Evolutionary conservation across 2,113 vertebrate species (phyloP), one percentile per base, ranked within the genome.

Genomic region (Boulengeromyrus knoepffleri): DNA sequence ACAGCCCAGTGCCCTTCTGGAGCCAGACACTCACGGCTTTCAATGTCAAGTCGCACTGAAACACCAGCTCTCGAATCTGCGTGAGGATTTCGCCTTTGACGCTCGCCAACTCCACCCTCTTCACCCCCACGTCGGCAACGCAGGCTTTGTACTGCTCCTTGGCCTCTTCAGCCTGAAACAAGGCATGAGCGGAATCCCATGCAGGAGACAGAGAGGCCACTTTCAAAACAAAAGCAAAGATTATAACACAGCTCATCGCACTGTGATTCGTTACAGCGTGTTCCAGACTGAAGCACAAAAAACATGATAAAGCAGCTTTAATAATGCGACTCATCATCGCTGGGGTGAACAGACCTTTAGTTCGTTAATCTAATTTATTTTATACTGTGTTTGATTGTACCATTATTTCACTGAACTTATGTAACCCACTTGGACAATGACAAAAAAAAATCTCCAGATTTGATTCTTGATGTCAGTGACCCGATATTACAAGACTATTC

Each of bases 21-120:
- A 39, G 12, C 0, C 3, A 24, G 36, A 94, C 53, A 62, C 98
- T 97, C 95, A 99, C 99, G 88, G 98, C 98, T 93, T 99, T 99
- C 89, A 99, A 96, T 70, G 99, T 99, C 90, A 99, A 97, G 94
- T 99, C 99, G 89, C 98, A 99, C 93, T 99, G 99, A 91, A 97
- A 99, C 93, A 99, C 96, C 94, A 99, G 96, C 93, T 97, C 97
- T 89, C 97, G 96, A 90, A 99, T 95, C 94, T 99, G 97, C 58
- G 96, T 95, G 94, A 99, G 94, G 89, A 98, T 96, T 91, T 97
- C 97, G 83, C 96, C 97, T 95, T 99, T 99, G 91, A 97, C 95
- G 92, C 95, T 97, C 93, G 97, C 97, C 92, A 99, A 92, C 87
- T 97, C 91, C 56, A 95, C 96, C 94, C 96, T 95, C 94, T 97